phyloP scores from a whole-genome alignment of 2,113 vertebrate genomes.

The Amphiprion ocellaris region DNA sequence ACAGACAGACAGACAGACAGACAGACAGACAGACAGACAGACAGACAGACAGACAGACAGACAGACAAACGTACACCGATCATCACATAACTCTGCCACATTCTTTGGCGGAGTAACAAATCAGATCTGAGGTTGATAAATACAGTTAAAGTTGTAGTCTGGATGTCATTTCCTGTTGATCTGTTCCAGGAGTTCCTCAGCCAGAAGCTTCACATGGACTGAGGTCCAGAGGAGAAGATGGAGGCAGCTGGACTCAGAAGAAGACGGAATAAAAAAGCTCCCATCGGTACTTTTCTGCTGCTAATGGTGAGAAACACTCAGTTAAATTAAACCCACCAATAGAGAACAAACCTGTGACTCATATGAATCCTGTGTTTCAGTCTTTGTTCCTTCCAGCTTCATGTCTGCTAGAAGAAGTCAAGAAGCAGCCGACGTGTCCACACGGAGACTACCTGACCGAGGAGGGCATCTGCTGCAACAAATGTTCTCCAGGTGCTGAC shows the following conservation, averaged over 20 bases:
- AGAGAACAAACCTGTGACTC: too few relatives aligned
- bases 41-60: too few relatives aligned
- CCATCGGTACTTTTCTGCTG: slow-evolving; percentile 30
- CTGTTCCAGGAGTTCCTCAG: background rate
- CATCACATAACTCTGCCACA: too few relatives aligned
- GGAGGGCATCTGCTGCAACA: slow-evolving; percentile 75
- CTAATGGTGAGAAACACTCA: slow-evolving; percentile 68
- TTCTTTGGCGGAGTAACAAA: too few relatives aligned
- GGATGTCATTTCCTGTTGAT: background rate
- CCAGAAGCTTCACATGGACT: slow-evolving; percentile 63
- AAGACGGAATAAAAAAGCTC: slow-evolving; percentile 23
- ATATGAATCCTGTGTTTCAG: slow-evolving; percentile 51
- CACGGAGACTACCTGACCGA: background rate
- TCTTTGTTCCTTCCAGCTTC: slow-evolving; percentile 12
- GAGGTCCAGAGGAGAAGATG: slow-evolving; percentile 50
- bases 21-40: too few relatives aligned
- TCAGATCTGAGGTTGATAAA: too few relatives aligned
- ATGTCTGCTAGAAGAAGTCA: background rate
- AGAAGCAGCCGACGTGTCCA: slow-evolving; percentile 1
- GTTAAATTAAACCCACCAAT: too few relatives aligned
- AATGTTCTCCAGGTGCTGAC: slow-evolving; percentile 76
- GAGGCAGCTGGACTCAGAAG: slow-evolving; percentile 24
- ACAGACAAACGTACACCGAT: too few relatives aligned
- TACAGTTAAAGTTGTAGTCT: too few relatives aligned
- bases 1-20: too few relatives aligned